Evolutionary conservation across 2,113 vertebrate genomes (phyloP).

Genomic region (Papio anubis): DNA sequence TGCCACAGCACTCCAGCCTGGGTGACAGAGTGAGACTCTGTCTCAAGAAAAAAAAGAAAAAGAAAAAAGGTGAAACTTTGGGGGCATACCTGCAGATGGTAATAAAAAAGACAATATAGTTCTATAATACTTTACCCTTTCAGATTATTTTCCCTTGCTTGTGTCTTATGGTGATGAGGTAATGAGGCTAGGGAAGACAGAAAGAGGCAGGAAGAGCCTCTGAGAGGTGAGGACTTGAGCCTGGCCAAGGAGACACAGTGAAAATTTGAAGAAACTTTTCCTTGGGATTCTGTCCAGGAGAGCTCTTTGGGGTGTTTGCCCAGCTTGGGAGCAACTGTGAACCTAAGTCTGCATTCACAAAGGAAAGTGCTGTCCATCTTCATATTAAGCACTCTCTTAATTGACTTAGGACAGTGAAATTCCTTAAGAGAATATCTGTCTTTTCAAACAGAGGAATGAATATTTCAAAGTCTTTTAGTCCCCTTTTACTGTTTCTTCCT

Average conservation of each 20-base stretch:
- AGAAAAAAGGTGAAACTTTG: neutral
- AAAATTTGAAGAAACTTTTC: neutral
- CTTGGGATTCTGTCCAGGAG: neutral
- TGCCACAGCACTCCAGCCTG: neutral
- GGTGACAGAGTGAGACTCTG: neutral
- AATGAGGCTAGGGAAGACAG: neutral
- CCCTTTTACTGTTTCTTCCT: neutral
- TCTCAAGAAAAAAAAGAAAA: slow-evolving; percentile 41
- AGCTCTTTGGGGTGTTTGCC: neutral
- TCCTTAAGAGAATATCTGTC: neutral
- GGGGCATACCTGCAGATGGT: neutral
- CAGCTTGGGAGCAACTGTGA: neutral
- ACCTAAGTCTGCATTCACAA: neutral
- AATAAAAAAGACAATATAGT: neutral
- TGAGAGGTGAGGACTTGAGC: neutral
- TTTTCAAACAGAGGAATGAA: neutral
- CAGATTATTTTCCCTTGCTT: neutral
- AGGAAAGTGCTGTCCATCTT: neutral
- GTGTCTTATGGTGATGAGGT: neutral
- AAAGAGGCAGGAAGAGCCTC: neutral
- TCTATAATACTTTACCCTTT: neutral
- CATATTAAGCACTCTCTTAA: neutral
- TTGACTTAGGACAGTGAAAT: neutral
- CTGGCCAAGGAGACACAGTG: neutral
- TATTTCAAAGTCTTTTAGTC: slow-evolving; percentile 30